These are phyloP conservation scores for Champsocephalus esox DNA, from an alignment of 2,797 vertebrate genomes.

Conservation along the genomic window DNA sequence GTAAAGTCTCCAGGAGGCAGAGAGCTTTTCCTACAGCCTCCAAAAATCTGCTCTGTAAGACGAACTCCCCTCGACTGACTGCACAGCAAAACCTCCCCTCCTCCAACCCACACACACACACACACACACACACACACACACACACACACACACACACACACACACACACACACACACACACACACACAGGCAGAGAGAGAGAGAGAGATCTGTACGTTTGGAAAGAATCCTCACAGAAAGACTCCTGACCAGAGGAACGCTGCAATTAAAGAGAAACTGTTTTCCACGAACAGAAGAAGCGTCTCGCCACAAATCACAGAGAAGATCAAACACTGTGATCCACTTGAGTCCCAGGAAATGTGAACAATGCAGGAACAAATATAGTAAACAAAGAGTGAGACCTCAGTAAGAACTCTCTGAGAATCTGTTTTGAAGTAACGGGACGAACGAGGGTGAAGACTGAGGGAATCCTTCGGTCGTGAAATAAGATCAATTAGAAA, in stretches of 20 bases:
- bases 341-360: constrained; percentile 35
- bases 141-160: no score
- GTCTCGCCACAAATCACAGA: constrained; percentile 36
- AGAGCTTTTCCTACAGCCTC: constrained; percentile 62
- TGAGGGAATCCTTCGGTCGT: background rate
- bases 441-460: background rate
- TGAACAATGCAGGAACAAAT: constrained; percentile 23
- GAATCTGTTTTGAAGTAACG: background rate
- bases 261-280: constrained; percentile 43
- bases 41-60: constrained; percentile 74
- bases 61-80: constrained; percentile 74
- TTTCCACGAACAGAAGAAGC: constrained; percentile 40
- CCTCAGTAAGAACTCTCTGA: background rate
- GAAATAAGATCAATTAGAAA: background rate
- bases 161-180: no score
- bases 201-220: no score
- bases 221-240: no score
- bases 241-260: constrained; percentile 23
- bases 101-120: constrained; percentile 57
- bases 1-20: constrained; percentile 27
- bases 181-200: background rate
- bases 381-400: constrained; percentile 1
- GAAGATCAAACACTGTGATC: constrained; percentile 23
- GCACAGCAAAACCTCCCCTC: constrained; percentile 71
- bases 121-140: constrained; percentile 14